phyloP scores from a whole-genome alignment of 2,113 vertebrate species.

The Hassar affinis region DNA sequence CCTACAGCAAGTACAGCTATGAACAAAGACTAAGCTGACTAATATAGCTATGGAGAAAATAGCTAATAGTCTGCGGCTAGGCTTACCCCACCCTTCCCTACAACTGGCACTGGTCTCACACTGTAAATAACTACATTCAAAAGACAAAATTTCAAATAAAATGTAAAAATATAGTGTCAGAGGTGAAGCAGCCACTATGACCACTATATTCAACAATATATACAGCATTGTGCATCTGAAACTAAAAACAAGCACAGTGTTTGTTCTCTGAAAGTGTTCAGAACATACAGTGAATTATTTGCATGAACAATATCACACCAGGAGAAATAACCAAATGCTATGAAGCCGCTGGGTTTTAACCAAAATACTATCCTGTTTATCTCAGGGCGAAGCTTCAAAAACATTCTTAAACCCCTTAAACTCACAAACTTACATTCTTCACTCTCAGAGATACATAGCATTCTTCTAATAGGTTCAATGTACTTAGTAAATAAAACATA shows the following conservation, averaged over 20 bases:
- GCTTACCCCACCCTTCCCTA: not conserved
- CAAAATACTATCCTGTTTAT: not conserved
- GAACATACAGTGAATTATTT: conserved; percentile 13
- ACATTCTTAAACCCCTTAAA: not conserved
- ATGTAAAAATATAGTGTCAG: not conserved
- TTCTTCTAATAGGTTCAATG: not conserved
- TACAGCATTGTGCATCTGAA: not conserved
- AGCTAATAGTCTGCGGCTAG: not conserved
- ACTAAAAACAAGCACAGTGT: not conserved
- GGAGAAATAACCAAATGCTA: conserved; percentile 9
- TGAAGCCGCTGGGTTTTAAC: conserved; percentile 25
- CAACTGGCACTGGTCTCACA: not conserved
- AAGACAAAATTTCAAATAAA: not conserved
- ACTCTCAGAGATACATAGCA: not conserved
- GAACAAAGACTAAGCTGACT: not conserved
- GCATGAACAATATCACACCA: conserved; percentile 5
- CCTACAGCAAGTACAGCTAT: not conserved
- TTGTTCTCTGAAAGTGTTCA: not conserved
- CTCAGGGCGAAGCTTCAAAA: not conserved
- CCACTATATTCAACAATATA: not conserved
- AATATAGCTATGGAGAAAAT: not conserved
- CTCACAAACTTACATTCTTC: not conserved
- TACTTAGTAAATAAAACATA: not conserved
- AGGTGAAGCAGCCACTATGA: not conserved
- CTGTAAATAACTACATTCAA: no score